A percentile compares a stretch with the other conserved stretches of the same genome.
These are phyloP conservation scores for Lasioglossum villosulum DNA, from an alignment of 2,888 invertebrate species.

Conservation along the genomic window DNA sequence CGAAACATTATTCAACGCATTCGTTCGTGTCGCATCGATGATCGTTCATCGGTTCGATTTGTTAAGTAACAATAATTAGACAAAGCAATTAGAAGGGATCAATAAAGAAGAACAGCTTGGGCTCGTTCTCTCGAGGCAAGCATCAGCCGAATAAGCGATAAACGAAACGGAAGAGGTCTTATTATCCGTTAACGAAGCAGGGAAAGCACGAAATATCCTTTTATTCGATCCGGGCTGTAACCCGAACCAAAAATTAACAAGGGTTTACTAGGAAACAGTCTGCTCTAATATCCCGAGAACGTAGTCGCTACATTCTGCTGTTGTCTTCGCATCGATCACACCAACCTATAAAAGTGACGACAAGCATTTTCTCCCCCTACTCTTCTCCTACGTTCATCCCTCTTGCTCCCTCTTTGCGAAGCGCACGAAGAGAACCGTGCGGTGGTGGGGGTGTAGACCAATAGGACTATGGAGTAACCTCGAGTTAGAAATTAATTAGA, in stretches of 20 bases:
- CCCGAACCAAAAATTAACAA: slow-evolving; percentile 47
- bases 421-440: slow-evolving; percentile 40
- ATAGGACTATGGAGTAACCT: slow-evolving; percentile 72
- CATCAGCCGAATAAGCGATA: background rate
- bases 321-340: slow-evolving; percentile 70
- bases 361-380: slow-evolving; percentile 56
- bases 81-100: background rate
- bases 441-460: slow-evolving; percentile 43
- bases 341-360: slow-evolving; percentile 71
- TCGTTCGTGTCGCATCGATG: slow-evolving; percentile 66
- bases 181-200: slow-evolving; percentile 32
- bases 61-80: background rate
- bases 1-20: slow-evolving; percentile 58
- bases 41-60: slow-evolving; percentile 50
- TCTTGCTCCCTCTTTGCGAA: background rate
- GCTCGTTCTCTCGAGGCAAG: background rate
- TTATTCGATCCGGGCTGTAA: slow-evolving; percentile 31
- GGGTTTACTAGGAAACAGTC: slow-evolving; percentile 25
- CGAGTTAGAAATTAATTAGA: slow-evolving; percentile 82
- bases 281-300: slow-evolving; percentile 20
- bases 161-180: slow-evolving; percentile 15
- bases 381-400: background rate
- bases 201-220: slow-evolving; percentile 23
- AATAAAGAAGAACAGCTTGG: background rate
- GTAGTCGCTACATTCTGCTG: slow-evolving; percentile 44